Evolutionary conservation across 1,140 invertebrate species (phyloP).

Genomic region (Caenorhabditis brenneri): DNA sequence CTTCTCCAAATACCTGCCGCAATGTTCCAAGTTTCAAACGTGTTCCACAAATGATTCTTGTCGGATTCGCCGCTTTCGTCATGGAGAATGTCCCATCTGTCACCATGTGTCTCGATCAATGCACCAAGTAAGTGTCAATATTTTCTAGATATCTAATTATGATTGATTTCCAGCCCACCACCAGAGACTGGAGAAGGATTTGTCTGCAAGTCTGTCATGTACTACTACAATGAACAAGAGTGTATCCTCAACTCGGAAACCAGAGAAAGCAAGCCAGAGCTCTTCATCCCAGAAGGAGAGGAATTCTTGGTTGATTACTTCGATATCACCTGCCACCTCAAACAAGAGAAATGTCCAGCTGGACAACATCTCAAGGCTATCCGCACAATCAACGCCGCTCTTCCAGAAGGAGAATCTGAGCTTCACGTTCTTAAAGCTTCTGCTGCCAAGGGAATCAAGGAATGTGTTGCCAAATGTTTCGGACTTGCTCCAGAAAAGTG

Average conservation of each 20-base stretch:
- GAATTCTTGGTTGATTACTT: conserved; percentile 70
- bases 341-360: conserved; percentile 64
- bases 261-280: conserved; percentile 66
- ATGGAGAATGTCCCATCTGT: conserved; percentile 71
- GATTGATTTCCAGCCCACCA: conserved; percentile 62
- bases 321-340: conserved; percentile 69
- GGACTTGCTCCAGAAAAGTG: conserved; percentile 66
- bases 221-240: conserved; percentile 71
- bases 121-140: conserved; percentile 63
- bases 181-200: conserved; percentile 70
- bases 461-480: conserved; percentile 65
- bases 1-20: conserved; percentile 69
- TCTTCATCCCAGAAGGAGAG: conserved; percentile 71
- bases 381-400: conserved; percentile 65
- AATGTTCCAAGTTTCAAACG: conserved; percentile 69
- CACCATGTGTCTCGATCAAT: conserved; percentile 71
- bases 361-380: conserved; percentile 61
- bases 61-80: conserved; percentile 70
- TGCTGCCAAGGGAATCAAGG: conserved; percentile 52
- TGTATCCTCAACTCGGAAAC: conserved; percentile 70
- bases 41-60: conserved; percentile 70
- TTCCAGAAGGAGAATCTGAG: conserved; percentile 67
- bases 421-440: conserved; percentile 66
- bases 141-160: background rate
- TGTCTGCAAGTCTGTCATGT: conserved; percentile 71